Evolutionary conservation across 37 sponge, comb jelly and placozoan species (phyloP).

Genomic region (Chondrosia reniformis): DNA sequence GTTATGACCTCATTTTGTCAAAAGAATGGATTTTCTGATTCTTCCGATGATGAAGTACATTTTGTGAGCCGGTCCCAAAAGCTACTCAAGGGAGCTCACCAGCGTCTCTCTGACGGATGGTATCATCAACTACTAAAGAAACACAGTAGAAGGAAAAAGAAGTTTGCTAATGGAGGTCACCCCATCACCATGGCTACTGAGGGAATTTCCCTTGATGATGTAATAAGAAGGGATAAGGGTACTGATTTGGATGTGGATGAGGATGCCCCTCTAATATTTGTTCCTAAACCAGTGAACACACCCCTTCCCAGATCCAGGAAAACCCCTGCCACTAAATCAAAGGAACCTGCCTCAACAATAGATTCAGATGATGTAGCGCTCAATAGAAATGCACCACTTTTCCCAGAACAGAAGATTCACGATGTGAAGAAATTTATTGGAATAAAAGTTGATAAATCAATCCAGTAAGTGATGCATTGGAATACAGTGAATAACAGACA

Average conservation of each 20-base stretch:
- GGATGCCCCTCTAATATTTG: neutral
- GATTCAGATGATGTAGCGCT: neutral
- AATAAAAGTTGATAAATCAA: neutral
- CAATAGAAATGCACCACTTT: neutral
- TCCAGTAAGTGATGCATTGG: slow-evolving; percentile 7
- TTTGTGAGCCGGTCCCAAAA: neutral
- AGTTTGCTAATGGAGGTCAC: neutral
- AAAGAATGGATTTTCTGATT: no score
- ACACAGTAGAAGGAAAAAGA: neutral
- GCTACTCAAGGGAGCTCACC: neutral
- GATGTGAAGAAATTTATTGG: slow-evolving; percentile 15
- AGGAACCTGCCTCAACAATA: neutral
- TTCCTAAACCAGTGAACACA: neutral
- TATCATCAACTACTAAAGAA: neutral
- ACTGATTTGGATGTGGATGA: neutral
- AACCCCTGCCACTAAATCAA: neutral
- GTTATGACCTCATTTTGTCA: no score
- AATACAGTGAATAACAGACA: no score
- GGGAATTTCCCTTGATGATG: slow-evolving; percentile 22
- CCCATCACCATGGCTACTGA: neutral
- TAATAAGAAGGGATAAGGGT: neutral
- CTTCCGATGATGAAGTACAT: no score
- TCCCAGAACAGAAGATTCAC: neutral
- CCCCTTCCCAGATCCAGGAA: no score
- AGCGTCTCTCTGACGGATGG: neutral